phyloP scores from a whole-genome alignment of 2,888 invertebrate species.

The Metalampra italica region DNA sequence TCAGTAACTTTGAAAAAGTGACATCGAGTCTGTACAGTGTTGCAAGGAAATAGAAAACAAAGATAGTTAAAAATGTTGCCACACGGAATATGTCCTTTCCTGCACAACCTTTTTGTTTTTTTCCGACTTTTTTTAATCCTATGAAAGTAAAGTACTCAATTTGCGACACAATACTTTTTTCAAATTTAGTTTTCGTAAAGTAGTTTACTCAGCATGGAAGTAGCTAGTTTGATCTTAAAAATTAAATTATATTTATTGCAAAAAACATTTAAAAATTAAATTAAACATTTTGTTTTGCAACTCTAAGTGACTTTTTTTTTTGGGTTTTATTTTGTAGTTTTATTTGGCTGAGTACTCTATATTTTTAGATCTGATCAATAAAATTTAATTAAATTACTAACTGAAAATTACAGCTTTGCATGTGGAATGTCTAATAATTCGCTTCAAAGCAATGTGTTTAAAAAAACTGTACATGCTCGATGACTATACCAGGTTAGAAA shows the following conservation, averaged over 20 bases:
- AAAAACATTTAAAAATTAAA: no score
- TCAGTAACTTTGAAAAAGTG: slow-evolving; percentile 5
- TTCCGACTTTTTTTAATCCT: slow-evolving; percentile 23
- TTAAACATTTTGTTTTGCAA: no score
- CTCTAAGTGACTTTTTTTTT: no score
- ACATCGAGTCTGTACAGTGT: slow-evolving; percentile 76
- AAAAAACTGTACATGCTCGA: slow-evolving; percentile 61
- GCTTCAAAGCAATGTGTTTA: slow-evolving; percentile 7
- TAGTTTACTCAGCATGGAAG: not conserved
- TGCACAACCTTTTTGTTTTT: slow-evolving; percentile 46
- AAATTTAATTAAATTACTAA: no score
- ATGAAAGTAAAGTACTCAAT: slow-evolving; percentile 7
- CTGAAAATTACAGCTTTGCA: slow-evolving; percentile 35
- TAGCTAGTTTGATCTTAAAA: no score
- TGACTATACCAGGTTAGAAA: slow-evolving; percentile 47
- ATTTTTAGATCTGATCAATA: no score
- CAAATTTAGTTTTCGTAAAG: slow-evolving; percentile 5
- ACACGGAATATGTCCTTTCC: slow-evolving; percentile 39
- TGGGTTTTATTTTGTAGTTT: no score
- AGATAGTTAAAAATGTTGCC: slow-evolving; percentile 65
- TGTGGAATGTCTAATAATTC: slow-evolving; percentile 24
- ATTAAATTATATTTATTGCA: no score
- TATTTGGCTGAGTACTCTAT: slow-evolving; percentile 4
- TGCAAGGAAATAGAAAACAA: slow-evolving; percentile 37
- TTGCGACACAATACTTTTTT: slow-evolving; percentile 12